Percentiles rank a stretch among this genome's conserved stretches.
Evolutionary conservation across 2,113 vertebrate genomes (phyloP).

Genomic region (Cyanoliseus patagonus): DNA sequence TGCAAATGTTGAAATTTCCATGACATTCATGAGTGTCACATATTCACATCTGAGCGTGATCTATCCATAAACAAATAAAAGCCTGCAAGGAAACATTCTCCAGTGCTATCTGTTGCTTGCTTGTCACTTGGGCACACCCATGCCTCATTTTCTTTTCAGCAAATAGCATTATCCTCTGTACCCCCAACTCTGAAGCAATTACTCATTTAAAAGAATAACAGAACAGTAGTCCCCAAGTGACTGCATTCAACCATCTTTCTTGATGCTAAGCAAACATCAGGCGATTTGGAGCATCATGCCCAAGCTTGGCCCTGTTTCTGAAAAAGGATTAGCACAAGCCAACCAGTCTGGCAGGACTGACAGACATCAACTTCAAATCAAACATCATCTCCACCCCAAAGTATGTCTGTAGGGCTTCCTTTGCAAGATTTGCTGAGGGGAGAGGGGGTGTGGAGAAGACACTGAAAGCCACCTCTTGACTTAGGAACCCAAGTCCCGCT

Average conservation of each 20-base stretch:
- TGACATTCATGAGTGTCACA: background rate
- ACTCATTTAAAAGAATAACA: background rate
- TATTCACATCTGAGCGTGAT: background rate
- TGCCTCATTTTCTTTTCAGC: conserved; percentile 2
- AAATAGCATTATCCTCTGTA: background rate
- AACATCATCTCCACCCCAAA: conserved; percentile 3
- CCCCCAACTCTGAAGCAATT: background rate
- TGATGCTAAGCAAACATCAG: background rate
- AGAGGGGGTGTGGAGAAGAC: background rate
- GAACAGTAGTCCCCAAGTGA: background rate
- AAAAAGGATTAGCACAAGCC: background rate
- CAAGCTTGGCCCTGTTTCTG: background rate
- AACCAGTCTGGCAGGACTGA: conserved; percentile 28
- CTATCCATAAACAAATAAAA: background rate
- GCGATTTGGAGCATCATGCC: background rate
- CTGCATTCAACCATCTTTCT: background rate
- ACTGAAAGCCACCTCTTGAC: rapidly evolving
- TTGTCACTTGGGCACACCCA: background rate
- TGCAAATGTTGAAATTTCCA: background rate
- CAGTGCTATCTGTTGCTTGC: background rate
- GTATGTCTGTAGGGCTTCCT: background rate
- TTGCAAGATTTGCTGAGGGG: background rate
- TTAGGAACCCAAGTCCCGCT: background rate
- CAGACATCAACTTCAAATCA: conserved; percentile 4
- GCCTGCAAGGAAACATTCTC: background rate